Evolutionary conservation across 2,888 invertebrate genomes (phyloP), one percentile per base, ranked within the genome.

Genomic region (Anthrax anthrax): DNA sequence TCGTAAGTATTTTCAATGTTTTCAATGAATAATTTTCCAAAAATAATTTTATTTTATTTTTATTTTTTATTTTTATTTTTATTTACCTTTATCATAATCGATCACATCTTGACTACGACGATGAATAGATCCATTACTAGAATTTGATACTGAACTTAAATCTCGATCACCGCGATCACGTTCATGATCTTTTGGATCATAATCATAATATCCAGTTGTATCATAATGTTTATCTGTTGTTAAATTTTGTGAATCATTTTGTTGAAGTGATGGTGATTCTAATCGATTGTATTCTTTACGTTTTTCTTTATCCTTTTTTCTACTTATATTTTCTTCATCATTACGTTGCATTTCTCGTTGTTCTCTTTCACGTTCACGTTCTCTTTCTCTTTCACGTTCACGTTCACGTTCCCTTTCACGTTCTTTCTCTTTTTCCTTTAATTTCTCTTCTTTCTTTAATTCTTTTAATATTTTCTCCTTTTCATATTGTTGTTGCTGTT

Each of bases 21-120:
- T n/a, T n/a, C n/a, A n/a, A n/a, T n/a, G n/a, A n/a, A n/a, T n/a
- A n/a, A n/a, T n/a, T n/a, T n/a, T n/a, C n/a, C n/a, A n/a, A n/a
- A n/a, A n/a, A n/a, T n/a, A n/a, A n/a, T n/a, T n/a, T n/a, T n/a
- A n/a, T n/a, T n/a, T n/a, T 27, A 2, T 27, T 27, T 1, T 4
- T 34, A 29, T 39, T 39, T 18, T 16, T n/a, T 16, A 36, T 37
- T 18, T 23, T 18, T 36, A 41, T 41, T 23, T 32, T 18, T 40
- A n/a, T 18, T 48, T 45, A 78, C 80, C 78, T 78, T 78, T 74
- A 59, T 76, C 76, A 56, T 72, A 70, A 58, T 77, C 77, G 60
- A 68, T 57, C 46, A 72, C 63, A 57, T 76, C 76, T 59, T 73
- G 74, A 62, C 71, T 73, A 54, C 73, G 73, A 53, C 74, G 71